Conservation (phyloP, 2,888 invertebrate species). For the Biston betularia region DNA sequence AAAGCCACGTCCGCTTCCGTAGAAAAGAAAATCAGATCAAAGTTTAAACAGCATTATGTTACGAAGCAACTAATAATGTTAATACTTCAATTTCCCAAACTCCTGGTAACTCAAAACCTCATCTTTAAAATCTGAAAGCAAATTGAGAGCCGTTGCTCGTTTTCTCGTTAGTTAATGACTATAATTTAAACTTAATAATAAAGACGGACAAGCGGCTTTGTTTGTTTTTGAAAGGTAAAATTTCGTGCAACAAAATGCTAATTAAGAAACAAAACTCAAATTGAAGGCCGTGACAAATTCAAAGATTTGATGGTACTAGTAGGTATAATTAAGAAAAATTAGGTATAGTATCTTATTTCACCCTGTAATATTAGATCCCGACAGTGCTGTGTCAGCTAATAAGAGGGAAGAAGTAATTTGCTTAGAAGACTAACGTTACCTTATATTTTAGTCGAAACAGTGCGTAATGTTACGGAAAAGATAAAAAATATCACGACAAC, state of each 20-base stretch:
- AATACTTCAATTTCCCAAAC: constrained; percentile 56
- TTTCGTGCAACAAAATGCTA: constrained; percentile 74
- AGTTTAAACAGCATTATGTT: constrained; percentile 27
- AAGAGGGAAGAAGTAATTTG: constrained; percentile 18
- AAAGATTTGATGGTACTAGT: constrained; percentile 50
- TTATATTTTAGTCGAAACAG: constrained; percentile 3
- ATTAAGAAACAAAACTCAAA: constrained; percentile 74
- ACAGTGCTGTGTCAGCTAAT: constrained; percentile 8
- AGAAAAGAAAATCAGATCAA: no score
- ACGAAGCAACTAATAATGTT: constrained; percentile 35
- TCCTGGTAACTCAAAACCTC: constrained; percentile 65
- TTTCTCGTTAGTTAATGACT: constrained; percentile 78
- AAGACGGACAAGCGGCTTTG: constrained; percentile 79
- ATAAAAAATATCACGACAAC: no score
- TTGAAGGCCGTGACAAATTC: constrained; percentile 63
- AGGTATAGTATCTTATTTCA: constrained; percentile 37
- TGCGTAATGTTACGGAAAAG: no score
- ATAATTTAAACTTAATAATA: constrained; percentile 83
- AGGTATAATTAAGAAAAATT: constrained; percentile 59
- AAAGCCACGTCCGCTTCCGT: background rate
- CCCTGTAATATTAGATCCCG: constrained; percentile 16
- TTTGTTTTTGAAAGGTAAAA: constrained; percentile 78
- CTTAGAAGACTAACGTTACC: constrained; percentile 7
- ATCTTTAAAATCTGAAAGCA: constrained; percentile 64
- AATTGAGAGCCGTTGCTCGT: constrained; percentile 69